phyloP scores from a whole-genome alignment of 2,113 vertebrate genomes.

The Platichthys flesus region DNA sequence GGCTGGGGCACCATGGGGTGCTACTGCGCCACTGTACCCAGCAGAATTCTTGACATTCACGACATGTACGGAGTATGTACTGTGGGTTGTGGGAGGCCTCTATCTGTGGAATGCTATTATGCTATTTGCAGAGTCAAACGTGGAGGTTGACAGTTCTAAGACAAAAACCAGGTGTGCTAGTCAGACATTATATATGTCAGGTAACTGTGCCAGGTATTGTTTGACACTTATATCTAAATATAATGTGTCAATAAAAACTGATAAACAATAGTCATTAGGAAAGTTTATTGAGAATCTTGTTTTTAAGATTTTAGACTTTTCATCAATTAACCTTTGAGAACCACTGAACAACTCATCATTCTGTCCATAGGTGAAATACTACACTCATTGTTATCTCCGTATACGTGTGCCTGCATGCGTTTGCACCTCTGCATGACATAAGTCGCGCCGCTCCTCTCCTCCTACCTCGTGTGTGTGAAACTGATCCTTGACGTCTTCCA shows the following conservation, averaged over 20 bases:
- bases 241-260: neutral
- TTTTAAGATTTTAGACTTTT: too few species aligned
- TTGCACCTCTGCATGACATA: constrained; percentile 1
- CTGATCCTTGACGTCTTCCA: constrained; percentile 98
- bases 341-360: neutral
- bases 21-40: constrained; percentile 22
- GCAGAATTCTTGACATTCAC: constrained; percentile 80
- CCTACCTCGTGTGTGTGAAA: constrained; percentile 96
- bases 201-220: too few species aligned
- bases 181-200: neutral
- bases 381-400: neutral
- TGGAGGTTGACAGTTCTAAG: constrained; percentile 4
- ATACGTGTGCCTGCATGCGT: neutral
- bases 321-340: neutral
- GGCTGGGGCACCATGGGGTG: constrained; percentile 51
- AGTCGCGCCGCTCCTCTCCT: neutral
- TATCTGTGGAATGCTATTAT: constrained; percentile 11
- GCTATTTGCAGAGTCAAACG: constrained; percentile 3
- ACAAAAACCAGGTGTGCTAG: neutral
- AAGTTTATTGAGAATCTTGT: neutral
- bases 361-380: neutral
- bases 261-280: neutral
- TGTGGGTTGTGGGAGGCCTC: constrained; percentile 33
- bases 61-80: constrained; percentile 72
- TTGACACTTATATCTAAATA: too few species aligned